Conservation (phyloP, 2,888 invertebrate species). For the Ptilodon capucinus region DNA sequence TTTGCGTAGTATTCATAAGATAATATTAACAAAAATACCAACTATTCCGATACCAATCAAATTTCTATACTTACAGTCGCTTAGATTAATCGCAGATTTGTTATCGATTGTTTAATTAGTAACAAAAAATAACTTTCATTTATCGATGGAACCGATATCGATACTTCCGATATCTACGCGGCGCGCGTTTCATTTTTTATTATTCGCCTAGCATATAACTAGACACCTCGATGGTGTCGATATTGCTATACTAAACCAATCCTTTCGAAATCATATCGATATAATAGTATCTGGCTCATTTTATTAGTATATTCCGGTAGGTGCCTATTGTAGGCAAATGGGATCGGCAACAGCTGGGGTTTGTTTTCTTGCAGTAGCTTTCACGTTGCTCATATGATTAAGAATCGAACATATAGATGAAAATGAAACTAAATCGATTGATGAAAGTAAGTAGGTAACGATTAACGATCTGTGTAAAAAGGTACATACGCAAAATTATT, state of each 20-base stretch:
- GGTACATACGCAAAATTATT: too few species aligned
- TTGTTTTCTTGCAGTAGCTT: not conserved
- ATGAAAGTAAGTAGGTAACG: too few species aligned
- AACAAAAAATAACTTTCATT: slow-evolving; percentile 12
- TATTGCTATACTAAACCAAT: slow-evolving; percentile 6
- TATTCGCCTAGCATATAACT: not conserved
- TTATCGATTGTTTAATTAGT: not conserved
- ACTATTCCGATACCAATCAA: not conserved
- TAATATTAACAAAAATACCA: too few species aligned
- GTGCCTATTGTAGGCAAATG: not conserved
- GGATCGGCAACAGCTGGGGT: not conserved
- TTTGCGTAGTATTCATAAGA: too few species aligned
- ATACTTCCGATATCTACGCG: slow-evolving; percentile 13
- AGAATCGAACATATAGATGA: too few species aligned
- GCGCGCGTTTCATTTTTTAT: slow-evolving; percentile 1
- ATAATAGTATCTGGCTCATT: not conserved
- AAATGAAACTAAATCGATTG: too few species aligned
- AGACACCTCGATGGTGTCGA: not conserved
- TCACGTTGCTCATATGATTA: too few species aligned
- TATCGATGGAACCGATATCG: slow-evolving; percentile 10
- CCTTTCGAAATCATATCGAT: slow-evolving; percentile 17
- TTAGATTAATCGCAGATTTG: not conserved
- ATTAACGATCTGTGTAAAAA: too few species aligned
- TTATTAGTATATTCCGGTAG: not conserved
- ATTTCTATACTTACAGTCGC: not conserved